A percentile compares a stretch with the other conserved stretches of the same genome.
These are phyloP conservation scores for Apodemia duryi DNA, from an alignment of 2,888 invertebrate species.

Conservation along the genomic window DNA sequence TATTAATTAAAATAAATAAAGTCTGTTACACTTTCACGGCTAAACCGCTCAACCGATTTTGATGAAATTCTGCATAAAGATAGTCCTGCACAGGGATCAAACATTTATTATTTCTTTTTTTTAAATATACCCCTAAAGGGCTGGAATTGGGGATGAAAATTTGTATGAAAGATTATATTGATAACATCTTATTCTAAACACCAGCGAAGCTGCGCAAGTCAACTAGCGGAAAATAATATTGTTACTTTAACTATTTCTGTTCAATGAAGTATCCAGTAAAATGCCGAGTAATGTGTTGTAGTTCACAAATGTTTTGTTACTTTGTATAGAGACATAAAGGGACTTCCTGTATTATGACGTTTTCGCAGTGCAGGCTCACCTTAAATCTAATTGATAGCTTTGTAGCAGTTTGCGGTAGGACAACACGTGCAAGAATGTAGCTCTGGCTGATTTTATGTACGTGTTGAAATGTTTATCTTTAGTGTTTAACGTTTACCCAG, in stretches of 20 bases:
- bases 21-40: too few species aligned
- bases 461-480: slow-evolving; percentile 35
- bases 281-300: background rate
- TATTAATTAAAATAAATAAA: too few species aligned
- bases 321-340: slow-evolving; percentile 12
- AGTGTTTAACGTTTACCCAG: background rate
- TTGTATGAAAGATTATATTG: too few species aligned
- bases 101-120: too few species aligned
- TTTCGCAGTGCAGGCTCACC: slow-evolving; percentile 14
- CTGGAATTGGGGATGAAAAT: too few species aligned
- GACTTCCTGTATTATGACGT: slow-evolving; percentile 11
- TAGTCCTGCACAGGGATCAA: too few species aligned
- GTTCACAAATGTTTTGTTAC: slow-evolving; percentile 7
- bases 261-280: background rate
- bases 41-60: too few species aligned
- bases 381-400: slow-evolving; percentile 55
- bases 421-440: slow-evolving; percentile 68
- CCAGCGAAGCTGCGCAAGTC: too few species aligned
- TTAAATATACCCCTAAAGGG: too few species aligned
- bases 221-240: background rate
- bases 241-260: background rate
- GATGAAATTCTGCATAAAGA: too few species aligned
- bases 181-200: too few species aligned
- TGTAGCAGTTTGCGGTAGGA: slow-evolving; percentile 39
- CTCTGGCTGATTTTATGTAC: slow-evolving; percentile 59